Evolutionary conservation across 2,888 invertebrate genomes (phyloP).

Genomic region (Rugalucina vietnamica): DNA sequence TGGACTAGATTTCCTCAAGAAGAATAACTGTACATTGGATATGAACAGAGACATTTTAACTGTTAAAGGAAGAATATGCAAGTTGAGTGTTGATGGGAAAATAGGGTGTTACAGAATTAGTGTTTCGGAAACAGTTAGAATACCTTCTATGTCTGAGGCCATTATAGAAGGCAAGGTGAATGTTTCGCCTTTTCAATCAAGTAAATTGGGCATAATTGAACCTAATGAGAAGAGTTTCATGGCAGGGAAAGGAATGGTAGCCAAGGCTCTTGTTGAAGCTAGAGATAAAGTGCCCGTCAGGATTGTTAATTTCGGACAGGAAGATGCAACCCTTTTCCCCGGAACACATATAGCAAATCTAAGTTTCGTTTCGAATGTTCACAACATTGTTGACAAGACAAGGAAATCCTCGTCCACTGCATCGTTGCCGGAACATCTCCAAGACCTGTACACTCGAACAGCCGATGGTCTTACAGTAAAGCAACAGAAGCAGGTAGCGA

Average conservation of each 20-base stretch:
- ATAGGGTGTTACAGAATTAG: constrained; percentile 26
- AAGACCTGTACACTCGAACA: neutral
- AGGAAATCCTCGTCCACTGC: neutral
- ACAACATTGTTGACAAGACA: neutral
- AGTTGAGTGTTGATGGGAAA: neutral
- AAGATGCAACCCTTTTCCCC: constrained; percentile 7
- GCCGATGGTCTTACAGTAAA: neutral
- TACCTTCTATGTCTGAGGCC: constrained; percentile 36
- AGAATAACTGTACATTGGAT: neutral
- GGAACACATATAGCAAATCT: constrained; percentile 33
- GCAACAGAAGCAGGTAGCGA: neutral
- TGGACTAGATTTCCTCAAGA: constrained; percentile 25
- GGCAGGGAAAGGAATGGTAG: constrained; percentile 16
- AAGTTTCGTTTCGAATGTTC: neutral
- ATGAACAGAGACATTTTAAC: neutral
- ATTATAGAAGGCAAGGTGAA: constrained; percentile 5
- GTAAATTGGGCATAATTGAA: constrained; percentile 21
- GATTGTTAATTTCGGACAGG: constrained; percentile 32
- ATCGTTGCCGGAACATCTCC: neutral
- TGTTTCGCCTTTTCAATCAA: neutral
- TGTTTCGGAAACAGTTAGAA: neutral
- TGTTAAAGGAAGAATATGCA: neutral
- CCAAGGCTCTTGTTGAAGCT: constrained; percentile 25
- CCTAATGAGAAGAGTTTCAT: constrained; percentile 5
- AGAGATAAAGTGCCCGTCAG: constrained; percentile 34